Percentiles rank a stretch among this genome's conserved stretches.
phyloP scores from a whole-genome alignment of 2,888 invertebrate species.

The Amphimallon solstitiale region DNA sequence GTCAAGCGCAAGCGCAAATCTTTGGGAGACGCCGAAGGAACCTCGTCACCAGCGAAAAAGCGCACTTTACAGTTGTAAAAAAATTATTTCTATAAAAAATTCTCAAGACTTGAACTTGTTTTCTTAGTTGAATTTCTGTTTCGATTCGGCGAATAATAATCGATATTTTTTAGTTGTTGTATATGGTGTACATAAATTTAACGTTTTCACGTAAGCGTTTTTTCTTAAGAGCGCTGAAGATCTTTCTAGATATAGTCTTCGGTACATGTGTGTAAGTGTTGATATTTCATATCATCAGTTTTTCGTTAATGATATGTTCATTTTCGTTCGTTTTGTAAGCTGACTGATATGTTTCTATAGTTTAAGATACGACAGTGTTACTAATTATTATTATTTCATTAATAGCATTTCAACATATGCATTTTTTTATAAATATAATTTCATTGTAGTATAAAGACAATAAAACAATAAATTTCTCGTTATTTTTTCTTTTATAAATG shows the following conservation, averaged over 20 bases:
- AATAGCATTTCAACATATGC: no score
- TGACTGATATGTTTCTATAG: no score
- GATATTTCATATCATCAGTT: no score
- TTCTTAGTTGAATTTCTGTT: neutral
- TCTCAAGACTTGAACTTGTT: neutral
- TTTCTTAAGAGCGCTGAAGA: no score
- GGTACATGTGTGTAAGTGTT: neutral
- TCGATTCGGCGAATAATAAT: neutral
- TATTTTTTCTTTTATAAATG: no score
- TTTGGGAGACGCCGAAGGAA: constrained; percentile 67
- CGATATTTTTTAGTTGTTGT: constrained; percentile 9
- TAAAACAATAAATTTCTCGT: no score
- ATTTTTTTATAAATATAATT: no score
- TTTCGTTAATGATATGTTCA: no score
- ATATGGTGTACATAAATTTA: constrained; percentile 29
- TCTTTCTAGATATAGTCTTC: neutral
- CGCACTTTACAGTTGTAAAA: constrained; percentile 48
- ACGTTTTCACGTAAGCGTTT: neutral
- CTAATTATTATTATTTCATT: no score
- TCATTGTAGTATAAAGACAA: no score
- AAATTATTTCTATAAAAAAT: neutral
- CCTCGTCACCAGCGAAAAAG: constrained; percentile 70
- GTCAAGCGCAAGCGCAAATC: constrained; percentile 81
- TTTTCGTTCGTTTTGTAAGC: no score
- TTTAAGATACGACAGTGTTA: no score